These are phyloP conservation scores for Aegypius monachus DNA, from an alignment of 2,113 vertebrate genomes.

Conservation along the genomic window DNA sequence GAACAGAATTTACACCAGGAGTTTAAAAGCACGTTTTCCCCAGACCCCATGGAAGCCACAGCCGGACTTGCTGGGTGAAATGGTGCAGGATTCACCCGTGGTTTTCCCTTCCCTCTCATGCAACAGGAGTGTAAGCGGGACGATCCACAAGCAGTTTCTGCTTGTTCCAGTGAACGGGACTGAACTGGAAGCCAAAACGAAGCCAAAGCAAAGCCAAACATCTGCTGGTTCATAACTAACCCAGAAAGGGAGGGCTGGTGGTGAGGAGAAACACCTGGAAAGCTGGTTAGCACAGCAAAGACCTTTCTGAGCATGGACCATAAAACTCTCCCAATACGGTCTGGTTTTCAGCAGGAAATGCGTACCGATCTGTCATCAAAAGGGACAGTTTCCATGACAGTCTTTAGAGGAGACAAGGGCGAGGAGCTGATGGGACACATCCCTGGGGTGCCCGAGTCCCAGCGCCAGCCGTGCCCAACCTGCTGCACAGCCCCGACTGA, in stretches of 20 bases:
- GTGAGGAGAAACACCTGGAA: not conserved
- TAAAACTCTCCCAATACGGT: not conserved
- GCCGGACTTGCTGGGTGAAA: not conserved
- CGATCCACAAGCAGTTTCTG: too few relatives aligned
- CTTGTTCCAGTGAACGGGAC: not conserved
- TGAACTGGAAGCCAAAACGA: not conserved
- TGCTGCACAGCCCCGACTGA: too few relatives aligned
- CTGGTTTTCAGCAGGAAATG: not conserved
- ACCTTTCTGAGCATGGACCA: not conserved
- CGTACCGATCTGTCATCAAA: not conserved
- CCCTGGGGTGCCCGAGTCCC: not conserved
- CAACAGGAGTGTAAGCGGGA: accelerated
- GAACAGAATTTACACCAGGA: not conserved
- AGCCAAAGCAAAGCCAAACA: not conserved
- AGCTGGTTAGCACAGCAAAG: not conserved
- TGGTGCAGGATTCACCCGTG: not conserved
- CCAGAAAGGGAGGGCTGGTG: not conserved
- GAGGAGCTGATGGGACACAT: not conserved
- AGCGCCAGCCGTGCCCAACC: not conserved
- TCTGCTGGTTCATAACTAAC: not conserved
- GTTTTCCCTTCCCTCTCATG: too few relatives aligned
- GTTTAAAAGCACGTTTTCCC: too few relatives aligned
- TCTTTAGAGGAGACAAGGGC: not conserved
- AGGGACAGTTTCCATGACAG: not conserved
- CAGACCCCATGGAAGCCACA: not conserved